Percentiles rank a stretch among this genome's conserved stretches.
Evolutionary conservation across 2,888 invertebrate genomes (phyloP).

Genomic region (Drosophila silvestris): DNA sequence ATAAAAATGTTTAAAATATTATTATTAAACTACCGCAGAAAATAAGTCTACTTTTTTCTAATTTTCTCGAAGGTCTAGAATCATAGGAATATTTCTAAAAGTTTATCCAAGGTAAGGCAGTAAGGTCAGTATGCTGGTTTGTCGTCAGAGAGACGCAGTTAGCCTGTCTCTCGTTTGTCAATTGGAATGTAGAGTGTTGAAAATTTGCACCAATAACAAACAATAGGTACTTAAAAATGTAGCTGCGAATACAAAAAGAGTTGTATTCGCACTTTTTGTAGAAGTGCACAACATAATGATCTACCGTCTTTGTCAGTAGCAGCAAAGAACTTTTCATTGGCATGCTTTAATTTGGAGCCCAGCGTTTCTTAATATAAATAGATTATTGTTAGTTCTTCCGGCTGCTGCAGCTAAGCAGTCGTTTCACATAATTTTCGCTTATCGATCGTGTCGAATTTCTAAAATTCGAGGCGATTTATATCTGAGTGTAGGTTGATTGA

Average conservation of each 20-base stretch:
- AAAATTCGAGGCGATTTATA: background rate
- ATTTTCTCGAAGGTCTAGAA: background rate
- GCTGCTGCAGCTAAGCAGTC: too few species aligned
- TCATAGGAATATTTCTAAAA: background rate
- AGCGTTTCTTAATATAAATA: background rate
- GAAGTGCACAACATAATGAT: background rate
- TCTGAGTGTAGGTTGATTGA: background rate
- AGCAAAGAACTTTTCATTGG: background rate
- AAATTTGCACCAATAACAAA: background rate
- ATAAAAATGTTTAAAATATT: background rate
- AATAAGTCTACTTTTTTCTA: rapidly evolving
- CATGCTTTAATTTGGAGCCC: background rate
- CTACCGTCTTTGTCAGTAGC: background rate
- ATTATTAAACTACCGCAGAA: background rate
- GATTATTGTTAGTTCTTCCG: background rate
- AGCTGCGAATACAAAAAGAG: background rate
- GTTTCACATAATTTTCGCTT: too few species aligned
- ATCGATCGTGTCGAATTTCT: background rate
- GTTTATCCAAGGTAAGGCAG: background rate
- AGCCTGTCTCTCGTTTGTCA: background rate
- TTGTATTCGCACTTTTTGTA: background rate
- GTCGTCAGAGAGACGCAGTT: background rate
- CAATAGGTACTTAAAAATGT: background rate
- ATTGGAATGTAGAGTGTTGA: background rate
- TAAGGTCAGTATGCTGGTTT: background rate